phyloP scores from a whole-genome alignment of 2,888 invertebrate genomes.

The Drosophila subsilvestris region DNA sequence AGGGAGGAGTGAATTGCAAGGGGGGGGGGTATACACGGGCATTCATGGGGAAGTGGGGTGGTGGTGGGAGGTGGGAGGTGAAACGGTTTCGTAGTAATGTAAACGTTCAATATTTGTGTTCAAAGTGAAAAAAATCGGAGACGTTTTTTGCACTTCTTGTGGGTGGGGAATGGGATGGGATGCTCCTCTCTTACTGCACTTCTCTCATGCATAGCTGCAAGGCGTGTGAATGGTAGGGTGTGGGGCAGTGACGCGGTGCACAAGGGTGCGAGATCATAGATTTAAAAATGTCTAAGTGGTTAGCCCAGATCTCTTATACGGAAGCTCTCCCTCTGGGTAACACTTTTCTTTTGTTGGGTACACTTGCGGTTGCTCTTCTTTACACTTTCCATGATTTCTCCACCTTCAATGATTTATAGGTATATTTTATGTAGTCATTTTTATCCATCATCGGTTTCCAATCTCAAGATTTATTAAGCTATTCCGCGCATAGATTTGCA shows the following conservation, averaged over 20 bases:
- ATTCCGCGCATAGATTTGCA: too few species aligned
- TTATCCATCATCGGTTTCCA: too few species aligned
- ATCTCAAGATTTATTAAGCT: too few species aligned
- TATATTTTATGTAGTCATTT: too few species aligned
- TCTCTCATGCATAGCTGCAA: neutral
- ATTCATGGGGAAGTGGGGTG: neutral
- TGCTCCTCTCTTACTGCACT: neutral
- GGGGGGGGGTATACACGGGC: neutral
- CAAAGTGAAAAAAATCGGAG: conserved; percentile 58
- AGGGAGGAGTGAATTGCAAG: neutral
- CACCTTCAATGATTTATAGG: too few species aligned
- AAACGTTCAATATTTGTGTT: conserved; percentile 74
- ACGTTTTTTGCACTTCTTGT: conserved; percentile 29
- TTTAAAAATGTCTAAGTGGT: too few species aligned
- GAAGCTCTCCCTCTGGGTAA: too few species aligned
- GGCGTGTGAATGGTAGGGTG: neutral
- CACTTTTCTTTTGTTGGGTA: too few species aligned
- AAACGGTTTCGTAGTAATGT: conserved; percentile 45
- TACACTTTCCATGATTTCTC: too few species aligned
- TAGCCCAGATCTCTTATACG: too few species aligned
- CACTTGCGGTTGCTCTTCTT: too few species aligned
- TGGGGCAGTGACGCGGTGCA: neutral
- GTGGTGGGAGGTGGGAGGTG: neutral
- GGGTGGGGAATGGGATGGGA: neutral
- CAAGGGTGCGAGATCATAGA: too few species aligned